Conservation (phyloP, 2,888 invertebrate genomes). For the Ormyrus labotus region DNA sequence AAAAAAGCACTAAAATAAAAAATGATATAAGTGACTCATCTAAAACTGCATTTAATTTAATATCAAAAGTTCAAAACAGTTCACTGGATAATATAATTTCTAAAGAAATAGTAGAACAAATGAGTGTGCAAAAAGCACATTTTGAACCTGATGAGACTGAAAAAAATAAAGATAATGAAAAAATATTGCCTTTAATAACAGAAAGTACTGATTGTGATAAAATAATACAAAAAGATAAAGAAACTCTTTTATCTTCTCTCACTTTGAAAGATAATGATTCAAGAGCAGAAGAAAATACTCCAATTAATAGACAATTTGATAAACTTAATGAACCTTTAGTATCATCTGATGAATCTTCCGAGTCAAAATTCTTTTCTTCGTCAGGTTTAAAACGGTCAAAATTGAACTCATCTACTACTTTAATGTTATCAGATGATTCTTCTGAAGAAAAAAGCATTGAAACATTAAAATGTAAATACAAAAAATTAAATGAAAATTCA, state of each 20-base stretch:
- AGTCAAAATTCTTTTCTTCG: slow-evolving; percentile 1
- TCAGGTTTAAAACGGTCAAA: slow-evolving; percentile 6
- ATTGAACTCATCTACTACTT: background rate
- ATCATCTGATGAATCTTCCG: background rate
- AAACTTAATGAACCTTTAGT: no score
- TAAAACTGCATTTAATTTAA: no score
- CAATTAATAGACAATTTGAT: background rate
- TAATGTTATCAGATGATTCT: slow-evolving; percentile 36
- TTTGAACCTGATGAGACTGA: background rate
- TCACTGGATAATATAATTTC: no score
- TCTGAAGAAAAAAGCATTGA: background rate
- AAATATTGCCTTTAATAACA: background rate
- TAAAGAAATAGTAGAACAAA: no score
- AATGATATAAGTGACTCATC: no score
- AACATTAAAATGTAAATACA: background rate
- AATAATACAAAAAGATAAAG: background rate
- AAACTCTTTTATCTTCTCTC: background rate
- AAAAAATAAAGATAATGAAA: background rate
- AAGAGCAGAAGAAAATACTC: background rate
- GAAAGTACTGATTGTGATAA: background rate
- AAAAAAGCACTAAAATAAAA: background rate
- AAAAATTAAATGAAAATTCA: slow-evolving; percentile 30
- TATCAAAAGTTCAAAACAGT: no score
- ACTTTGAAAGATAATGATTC: no score
- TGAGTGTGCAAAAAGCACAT: background rate